Conservation (phyloP, 2,888 invertebrate genomes). For the Crematogaster levior region DNA sequence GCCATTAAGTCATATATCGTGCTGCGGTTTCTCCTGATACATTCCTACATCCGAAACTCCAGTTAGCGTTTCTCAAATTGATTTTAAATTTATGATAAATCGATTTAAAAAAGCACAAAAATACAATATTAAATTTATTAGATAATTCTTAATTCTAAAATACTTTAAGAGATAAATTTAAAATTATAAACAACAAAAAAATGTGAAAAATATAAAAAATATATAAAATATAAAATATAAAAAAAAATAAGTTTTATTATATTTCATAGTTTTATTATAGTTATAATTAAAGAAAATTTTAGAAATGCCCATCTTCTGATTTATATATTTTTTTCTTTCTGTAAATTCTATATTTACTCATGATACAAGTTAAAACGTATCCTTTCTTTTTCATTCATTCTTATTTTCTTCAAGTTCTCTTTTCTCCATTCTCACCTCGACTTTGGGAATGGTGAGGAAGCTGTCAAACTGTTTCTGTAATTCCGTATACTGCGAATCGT, state of each 20-base stretch:
- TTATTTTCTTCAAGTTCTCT: no score
- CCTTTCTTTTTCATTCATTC: slow-evolving; percentile 64
- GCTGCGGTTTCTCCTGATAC: slow-evolving; percentile 92
- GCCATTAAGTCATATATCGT: slow-evolving; percentile 96
- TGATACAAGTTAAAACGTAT: not conserved
- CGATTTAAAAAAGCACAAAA: slow-evolving; percentile 8
- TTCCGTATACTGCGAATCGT: slow-evolving; percentile 87
- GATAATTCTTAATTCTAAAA: not conserved
- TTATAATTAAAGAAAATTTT: not conserved
- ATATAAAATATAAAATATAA: not conserved
- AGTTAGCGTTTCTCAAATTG: not conserved
- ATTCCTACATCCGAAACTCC: slow-evolving; percentile 86
- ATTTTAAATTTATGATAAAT: slow-evolving; percentile 18
- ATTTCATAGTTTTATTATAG: not conserved
- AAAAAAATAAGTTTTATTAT: not conserved
- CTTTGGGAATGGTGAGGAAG: slow-evolving; percentile 91
- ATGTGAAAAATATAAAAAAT: not conserved
- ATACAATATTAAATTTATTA: slow-evolving; percentile 6
- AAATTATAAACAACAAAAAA: not conserved
- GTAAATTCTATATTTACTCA: not conserved
- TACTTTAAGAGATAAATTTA: not conserved
- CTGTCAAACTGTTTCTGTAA: slow-evolving; percentile 92
- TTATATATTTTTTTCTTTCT: not conserved
- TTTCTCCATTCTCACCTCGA: slow-evolving; percentile 87
- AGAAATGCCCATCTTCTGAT: not conserved